These are phyloP conservation scores for Cryptophagus acutangulus DNA, from an alignment of 2,888 invertebrate species.

Conservation along the genomic window DNA sequence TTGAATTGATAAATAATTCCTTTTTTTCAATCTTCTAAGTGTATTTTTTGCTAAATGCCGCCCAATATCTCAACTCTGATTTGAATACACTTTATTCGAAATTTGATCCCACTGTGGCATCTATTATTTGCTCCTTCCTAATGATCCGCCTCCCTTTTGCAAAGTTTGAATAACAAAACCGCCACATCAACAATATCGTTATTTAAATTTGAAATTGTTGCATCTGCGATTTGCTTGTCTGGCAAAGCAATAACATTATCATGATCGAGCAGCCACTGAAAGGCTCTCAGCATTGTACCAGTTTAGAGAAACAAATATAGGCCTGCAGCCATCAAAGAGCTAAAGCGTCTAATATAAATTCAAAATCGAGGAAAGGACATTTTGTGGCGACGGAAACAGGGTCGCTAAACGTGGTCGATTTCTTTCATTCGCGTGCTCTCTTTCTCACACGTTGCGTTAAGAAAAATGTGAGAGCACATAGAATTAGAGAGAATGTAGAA, in stretches of 20 bases:
- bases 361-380: slow-evolving; percentile 16
- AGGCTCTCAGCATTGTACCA: slow-evolving; percentile 5
- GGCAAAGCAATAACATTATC: slow-evolving; percentile 8
- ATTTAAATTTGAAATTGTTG: too few relatives aligned
- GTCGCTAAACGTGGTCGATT: slow-evolving; percentile 19
- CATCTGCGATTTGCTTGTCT: slow-evolving; percentile 1
- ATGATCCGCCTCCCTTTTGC: too few relatives aligned
- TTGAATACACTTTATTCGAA: too few relatives aligned
- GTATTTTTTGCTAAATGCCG: too few relatives aligned
- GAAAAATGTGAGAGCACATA: slow-evolving; percentile 24
- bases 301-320: too few relatives aligned
- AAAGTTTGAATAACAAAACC: too few relatives aligned
- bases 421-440: slow-evolving; percentile 13
- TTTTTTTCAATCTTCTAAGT: too few relatives aligned
- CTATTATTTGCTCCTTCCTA: too few relatives aligned
- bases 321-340: slow-evolving; percentile 9
- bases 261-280: slow-evolving; percentile 14
- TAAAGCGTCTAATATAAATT: slow-evolving; percentile 16
- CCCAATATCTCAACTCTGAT: too few relatives aligned
- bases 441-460: too few relatives aligned
- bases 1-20: too few relatives aligned
- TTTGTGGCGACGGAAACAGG: slow-evolving; percentile 24
- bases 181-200: background rate
- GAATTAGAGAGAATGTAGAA: slow-evolving; percentile 32
- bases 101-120: too few relatives aligned